Evolutionary conservation across 1,140 invertebrate species (phyloP).

Genomic region (Diorhabda carinulata): DNA sequence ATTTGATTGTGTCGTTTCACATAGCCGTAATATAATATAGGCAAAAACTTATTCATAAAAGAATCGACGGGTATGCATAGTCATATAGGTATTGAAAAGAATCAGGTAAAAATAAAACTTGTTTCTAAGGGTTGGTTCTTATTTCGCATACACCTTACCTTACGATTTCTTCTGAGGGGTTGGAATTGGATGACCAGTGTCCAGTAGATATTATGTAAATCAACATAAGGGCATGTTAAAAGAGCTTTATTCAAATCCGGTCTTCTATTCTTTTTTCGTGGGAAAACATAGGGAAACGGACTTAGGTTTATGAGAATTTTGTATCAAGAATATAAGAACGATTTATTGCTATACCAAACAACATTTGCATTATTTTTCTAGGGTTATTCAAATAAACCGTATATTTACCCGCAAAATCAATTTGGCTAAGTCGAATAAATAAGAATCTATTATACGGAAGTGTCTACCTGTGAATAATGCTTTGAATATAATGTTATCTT

Average conservation of each 20-base stretch:
- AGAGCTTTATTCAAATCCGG: constrained; percentile 34
- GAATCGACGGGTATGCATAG: too few species aligned
- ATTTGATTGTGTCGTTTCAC: too few species aligned
- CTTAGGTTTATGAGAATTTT: constrained; percentile 13
- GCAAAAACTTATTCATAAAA: too few species aligned
- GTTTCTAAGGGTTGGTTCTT: constrained; percentile 16
- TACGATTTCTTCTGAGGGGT: constrained; percentile 10
- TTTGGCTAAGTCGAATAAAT: constrained; percentile 12
- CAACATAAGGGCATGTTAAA: constrained; percentile 24
- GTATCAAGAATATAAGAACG: constrained; percentile 26
- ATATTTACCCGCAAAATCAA: constrained; percentile 20
- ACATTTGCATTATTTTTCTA: constrained; percentile 34
- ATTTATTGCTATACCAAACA: constrained; percentile 31
- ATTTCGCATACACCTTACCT: constrained; percentile 18
- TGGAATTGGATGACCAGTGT: constrained; percentile 34
- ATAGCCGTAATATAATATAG: too few species aligned
- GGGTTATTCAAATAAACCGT: constrained; percentile 15
- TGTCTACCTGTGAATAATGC: too few species aligned
- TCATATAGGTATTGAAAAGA: background rate
- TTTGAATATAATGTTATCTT: too few species aligned
- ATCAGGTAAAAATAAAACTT: constrained; percentile 19
- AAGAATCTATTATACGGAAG: too few species aligned
- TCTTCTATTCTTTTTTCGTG: constrained; percentile 33
- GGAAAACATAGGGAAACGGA: constrained; percentile 29
- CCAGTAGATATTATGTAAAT: constrained; percentile 41